Base-by-base conservation (phyloP, 2,888 invertebrate species). In the Andrena hattorfiana region DNA sequence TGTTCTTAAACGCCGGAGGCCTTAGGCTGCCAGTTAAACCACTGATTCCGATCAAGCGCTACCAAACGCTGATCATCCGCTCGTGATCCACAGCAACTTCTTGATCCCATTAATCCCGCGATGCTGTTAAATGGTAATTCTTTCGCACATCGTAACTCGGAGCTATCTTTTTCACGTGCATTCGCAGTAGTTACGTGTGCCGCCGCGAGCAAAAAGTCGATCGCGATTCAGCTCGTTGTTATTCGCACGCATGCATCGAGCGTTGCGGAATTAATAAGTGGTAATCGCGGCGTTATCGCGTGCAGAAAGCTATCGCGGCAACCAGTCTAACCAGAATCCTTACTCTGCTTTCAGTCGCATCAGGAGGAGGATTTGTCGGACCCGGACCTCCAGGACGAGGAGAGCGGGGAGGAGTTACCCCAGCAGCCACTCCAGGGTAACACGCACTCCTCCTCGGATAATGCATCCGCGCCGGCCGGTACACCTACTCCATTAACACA, bases 301-400 rank as follows among this genome's bases (percentile, higher is more conserved):
- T 20, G 49, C 60, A 49, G 30, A 68, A 20, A 56, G 20, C n/a
- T 59, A 66, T 13, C 4, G 28, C 13, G 48, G 59, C 67, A n/a
- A 73, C 23, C 32, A 16, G 28, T 51, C 64, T 60, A 74, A 77
- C 48, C 51, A 42, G 54, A 32, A 56, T 49, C 68, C 56, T 83
- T 78, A 51, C 79, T 84, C 76, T 90, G 85, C 62, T 94, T 95
- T 32, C 94, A 95, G 95, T 95, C 95, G 35, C 95, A 95, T 85
- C 95, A 95, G 87, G 95, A 95, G 78, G 95, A 95, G 79, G 94
- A 94, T 75, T 92, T 95, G 85, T 95, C 95, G 78, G 95, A 95
- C 85, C 95, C 95, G 1, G 95, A 95, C 81, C 94, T 95, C 8
- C 95, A 95, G 84, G 95, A 95, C 83, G 95, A 95, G 83, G 94